Percentiles rank a stretch among this genome's conserved stretches.
phyloP scores from a whole-genome alignment of 53 echinoderm and acorn worm genomes.

The Holothuria leucospilota region DNA sequence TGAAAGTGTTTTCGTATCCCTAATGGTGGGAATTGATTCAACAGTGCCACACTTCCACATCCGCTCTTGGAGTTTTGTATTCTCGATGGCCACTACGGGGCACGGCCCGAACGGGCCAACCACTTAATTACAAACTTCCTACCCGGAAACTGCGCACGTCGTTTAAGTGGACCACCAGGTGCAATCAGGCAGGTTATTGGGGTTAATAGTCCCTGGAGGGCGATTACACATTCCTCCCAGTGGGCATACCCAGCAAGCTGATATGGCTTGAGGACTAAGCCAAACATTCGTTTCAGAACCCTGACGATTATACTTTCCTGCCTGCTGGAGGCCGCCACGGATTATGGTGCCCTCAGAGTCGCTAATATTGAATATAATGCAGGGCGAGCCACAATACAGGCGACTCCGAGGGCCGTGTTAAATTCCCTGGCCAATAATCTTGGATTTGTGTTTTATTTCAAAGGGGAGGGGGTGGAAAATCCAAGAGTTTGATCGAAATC shows the following conservation, averaged over 20 bases:
- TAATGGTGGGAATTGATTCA: constrained; percentile 17
- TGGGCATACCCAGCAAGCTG: neutral
- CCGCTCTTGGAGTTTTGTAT: neutral
- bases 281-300: neutral
- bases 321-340: neutral
- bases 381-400: no score
- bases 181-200: neutral
- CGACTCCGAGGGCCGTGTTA: no score
- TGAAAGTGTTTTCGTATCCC: neutral
- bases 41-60: neutral
- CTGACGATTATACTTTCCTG: constrained; percentile 10
- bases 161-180: neutral
- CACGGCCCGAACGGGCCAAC: neutral
- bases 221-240: constrained; percentile 1
- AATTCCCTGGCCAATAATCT: no score
- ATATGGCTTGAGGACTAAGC: constrained; percentile 1
- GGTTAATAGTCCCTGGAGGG: neutral
- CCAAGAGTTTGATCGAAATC: no score
- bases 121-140: constrained; percentile 22
- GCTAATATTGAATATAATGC: constrained; percentile 13
- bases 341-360: constrained; percentile 18
- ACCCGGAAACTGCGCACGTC: constrained; percentile 31
- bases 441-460: no score
- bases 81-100: neutral
- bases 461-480: no score